Conservation (phyloP, 2,797 vertebrate species). For the Sparus aurata region DNA sequence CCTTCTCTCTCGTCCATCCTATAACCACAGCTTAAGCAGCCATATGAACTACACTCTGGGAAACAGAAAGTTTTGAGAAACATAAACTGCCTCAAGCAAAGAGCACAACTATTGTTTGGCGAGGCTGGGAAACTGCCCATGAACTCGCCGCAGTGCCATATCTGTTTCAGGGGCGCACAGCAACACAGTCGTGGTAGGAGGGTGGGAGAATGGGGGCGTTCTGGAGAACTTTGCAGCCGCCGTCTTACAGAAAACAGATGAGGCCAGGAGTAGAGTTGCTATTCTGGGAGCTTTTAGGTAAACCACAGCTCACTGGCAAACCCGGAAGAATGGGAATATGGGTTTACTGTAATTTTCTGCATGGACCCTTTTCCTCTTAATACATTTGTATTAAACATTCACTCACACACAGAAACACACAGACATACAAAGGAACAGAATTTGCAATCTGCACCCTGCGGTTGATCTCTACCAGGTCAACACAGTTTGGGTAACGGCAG, state of each 20-base stretch:
- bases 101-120: slow-evolving; percentile 77
- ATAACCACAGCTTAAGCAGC: slow-evolving; percentile 64
- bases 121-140: slow-evolving; percentile 69
- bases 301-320: slow-evolving; percentile 70
- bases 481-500: slow-evolving; percentile 24
- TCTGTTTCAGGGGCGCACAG: slow-evolving; percentile 76
- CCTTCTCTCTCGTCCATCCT: slow-evolving; percentile 42
- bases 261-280: slow-evolving; percentile 66
- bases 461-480: slow-evolving; percentile 39
- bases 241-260: slow-evolving; percentile 83
- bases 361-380: slow-evolving; percentile 37
- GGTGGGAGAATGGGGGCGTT: slow-evolving; percentile 56
- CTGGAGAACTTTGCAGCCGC: slow-evolving; percentile 72
- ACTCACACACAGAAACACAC: slow-evolving; percentile 15
- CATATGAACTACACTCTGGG: slow-evolving; percentile 63
- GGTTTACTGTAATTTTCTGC: slow-evolving; percentile 53
- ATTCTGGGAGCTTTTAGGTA: slow-evolving; percentile 78
- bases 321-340: slow-evolving; percentile 56
- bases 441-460: slow-evolving; percentile 40
- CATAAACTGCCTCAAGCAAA: slow-evolving; percentile 59
- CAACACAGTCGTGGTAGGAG: slow-evolving; percentile 59
- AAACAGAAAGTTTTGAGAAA: slow-evolving; percentile 69
- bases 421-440: slow-evolving; percentile 24
- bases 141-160: slow-evolving; percentile 75
- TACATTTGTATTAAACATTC: slow-evolving; percentile 32